These are phyloP conservation scores for Drosophila guanche DNA, from an alignment of 1,140 invertebrate species.

Conservation along the genomic window DNA sequence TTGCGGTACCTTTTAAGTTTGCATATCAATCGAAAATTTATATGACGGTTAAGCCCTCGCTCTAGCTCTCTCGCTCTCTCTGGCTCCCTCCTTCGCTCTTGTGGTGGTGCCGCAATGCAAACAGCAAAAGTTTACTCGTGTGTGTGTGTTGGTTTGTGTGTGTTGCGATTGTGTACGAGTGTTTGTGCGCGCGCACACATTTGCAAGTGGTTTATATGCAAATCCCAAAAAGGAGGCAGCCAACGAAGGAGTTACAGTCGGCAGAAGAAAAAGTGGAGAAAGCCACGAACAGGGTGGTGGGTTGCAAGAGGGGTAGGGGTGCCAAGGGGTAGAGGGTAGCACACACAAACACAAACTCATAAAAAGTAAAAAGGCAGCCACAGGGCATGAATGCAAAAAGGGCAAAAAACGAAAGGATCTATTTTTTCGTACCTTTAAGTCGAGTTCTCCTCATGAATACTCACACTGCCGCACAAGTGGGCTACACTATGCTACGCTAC, in stretches of 20 bases:
- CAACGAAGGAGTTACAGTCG: slow-evolving; percentile 17
- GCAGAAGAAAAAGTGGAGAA: slow-evolving; percentile 11
- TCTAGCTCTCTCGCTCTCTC: background rate
- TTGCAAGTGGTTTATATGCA: slow-evolving; percentile 81
- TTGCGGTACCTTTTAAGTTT: slow-evolving; percentile 83
- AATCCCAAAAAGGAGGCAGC: slow-evolving; percentile 63
- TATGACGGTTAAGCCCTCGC: slow-evolving; percentile 67
- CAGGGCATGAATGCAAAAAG: slow-evolving; percentile 11
- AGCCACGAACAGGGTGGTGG: slow-evolving; percentile 19
- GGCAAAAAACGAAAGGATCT: background rate
- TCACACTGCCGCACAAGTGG: background rate
- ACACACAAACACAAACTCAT: slow-evolving; percentile 12
- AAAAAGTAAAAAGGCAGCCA: slow-evolving; percentile 36
- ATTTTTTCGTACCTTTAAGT: slow-evolving; percentile 62
- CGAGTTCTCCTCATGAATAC: slow-evolving; percentile 13
- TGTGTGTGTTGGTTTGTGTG: slow-evolving; percentile 22
- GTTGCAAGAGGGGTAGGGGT: background rate
- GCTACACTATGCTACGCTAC: background rate
- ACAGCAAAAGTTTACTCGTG: slow-evolving; percentile 44
- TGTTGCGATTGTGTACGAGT: slow-evolving; percentile 7
- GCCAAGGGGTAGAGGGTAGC: background rate
- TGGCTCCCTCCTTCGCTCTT: background rate
- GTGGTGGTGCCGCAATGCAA: slow-evolving; percentile 51
- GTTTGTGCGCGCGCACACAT: slow-evolving; percentile 74
- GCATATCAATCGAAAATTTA: slow-evolving; percentile 83